Conservation (phyloP, 2,113 vertebrate species). For the Eurypyga helias region DNA sequence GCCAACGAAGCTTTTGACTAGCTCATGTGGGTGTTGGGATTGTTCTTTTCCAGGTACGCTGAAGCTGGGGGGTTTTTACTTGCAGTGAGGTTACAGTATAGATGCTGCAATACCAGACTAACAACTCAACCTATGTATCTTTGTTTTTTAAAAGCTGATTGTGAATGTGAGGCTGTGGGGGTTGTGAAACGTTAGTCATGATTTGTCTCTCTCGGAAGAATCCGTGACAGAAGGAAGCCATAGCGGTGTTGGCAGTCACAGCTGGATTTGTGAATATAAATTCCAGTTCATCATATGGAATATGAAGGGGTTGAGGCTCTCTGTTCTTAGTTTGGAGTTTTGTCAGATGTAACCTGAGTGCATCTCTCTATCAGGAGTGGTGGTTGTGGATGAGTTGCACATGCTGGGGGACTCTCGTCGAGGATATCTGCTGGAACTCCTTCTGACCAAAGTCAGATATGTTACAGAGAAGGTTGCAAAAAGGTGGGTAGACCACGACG, state of each 20-base stretch:
- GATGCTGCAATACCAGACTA: background rate
- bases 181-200: background rate
- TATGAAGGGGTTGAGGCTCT: background rate
- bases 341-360: background rate
- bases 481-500: slow-evolving; percentile 70
- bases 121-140: background rate
- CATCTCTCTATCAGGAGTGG: slow-evolving; percentile 82
- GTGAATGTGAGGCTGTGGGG: background rate
- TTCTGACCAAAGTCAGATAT: slow-evolving; percentile 93
- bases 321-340: background rate
- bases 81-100: background rate
- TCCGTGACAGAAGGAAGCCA: background rate
- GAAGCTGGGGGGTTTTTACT: background rate
- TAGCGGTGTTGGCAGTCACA: background rate
- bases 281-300: background rate
- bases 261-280: background rate
- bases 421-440: slow-evolving; percentile 93
- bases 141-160: background rate
- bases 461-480: slow-evolving; percentile 81
- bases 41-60: background rate
- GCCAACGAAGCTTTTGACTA: background rate
- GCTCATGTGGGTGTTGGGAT: background rate
- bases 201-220: background rate
- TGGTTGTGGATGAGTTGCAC: slow-evolving; percentile 95
- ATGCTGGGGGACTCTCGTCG: slow-evolving; percentile 94